Conservation (phyloP, 2,888 invertebrate species). For the Nasonovia ribisnigri region DNA sequence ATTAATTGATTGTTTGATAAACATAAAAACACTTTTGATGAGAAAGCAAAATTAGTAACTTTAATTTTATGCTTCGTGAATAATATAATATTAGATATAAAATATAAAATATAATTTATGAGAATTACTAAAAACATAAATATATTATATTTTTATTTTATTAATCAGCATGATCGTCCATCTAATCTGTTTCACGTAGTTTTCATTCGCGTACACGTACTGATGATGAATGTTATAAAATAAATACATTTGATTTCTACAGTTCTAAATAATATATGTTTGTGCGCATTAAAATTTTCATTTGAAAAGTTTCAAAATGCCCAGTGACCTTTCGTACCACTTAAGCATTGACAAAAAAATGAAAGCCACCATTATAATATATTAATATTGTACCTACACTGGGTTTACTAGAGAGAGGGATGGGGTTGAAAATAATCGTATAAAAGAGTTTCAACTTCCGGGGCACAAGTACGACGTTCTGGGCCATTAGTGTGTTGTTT, state of each 20-base stretch:
- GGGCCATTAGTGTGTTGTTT: slow-evolving; percentile 41
- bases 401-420: not conserved
- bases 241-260: not conserved
- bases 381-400: slow-evolving; percentile 18
- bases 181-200: not conserved
- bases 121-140: not conserved
- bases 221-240: not conserved
- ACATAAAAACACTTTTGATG: not conserved
- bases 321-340: slow-evolving; percentile 58
- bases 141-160: not conserved
- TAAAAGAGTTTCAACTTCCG: slow-evolving; percentile 47
- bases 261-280: not conserved
- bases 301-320: slow-evolving; percentile 44
- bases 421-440: slow-evolving; percentile 23
- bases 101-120: not conserved
- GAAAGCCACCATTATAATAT: slow-evolving; percentile 31
- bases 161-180: not conserved
- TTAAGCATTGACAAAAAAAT: slow-evolving; percentile 4
- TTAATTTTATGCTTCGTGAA: not conserved
- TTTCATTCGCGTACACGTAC: not conserved
- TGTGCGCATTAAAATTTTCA: not conserved
- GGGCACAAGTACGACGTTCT: slow-evolving; percentile 15
- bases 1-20: not conserved
- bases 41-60: not conserved
- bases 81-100: not conserved